These are phyloP conservation scores for Pachydiplax longipennis DNA, from an alignment of 2,888 invertebrate species.

Conservation along the genomic window DNA sequence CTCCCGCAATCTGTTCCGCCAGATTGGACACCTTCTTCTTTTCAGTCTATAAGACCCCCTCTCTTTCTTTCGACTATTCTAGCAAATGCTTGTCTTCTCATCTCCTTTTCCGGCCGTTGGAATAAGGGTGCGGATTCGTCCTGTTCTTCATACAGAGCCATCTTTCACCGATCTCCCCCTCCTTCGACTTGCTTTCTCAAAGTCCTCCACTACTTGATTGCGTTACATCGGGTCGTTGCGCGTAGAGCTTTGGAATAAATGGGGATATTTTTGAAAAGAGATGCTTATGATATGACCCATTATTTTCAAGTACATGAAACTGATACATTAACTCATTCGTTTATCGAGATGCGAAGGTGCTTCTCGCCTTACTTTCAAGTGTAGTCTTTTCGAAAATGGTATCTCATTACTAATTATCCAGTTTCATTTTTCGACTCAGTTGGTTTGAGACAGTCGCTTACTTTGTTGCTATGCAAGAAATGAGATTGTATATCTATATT, in stretches of 20 bases:
- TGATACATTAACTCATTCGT: too few species aligned
- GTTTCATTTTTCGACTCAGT: too few species aligned
- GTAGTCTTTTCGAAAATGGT: too few species aligned
- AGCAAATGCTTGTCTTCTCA: background rate
- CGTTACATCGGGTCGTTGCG: background rate
- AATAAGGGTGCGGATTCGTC: background rate
- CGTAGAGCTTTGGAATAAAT: background rate
- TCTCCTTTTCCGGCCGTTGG: background rate
- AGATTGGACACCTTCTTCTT: background rate
- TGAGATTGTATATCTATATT: too few species aligned
- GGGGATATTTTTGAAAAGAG: background rate
- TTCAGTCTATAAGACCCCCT: background rate
- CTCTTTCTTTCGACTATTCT: background rate
- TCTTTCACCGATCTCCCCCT: background rate
- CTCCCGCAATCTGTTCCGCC: constrained; percentile 6
- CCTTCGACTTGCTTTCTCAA: background rate
- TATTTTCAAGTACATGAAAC: background rate
- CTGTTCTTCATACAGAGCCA: background rate
- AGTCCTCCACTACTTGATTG: too few species aligned
- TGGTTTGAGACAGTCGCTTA: too few species aligned
- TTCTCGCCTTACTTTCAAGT: too few species aligned
- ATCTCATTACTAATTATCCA: too few species aligned
- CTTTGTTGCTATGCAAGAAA: too few species aligned
- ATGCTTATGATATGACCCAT: background rate
- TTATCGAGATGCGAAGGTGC: too few species aligned